These are phyloP conservation scores for Drosophila silvestris DNA, from an alignment of 2,888 invertebrate genomes.

Conservation along the genomic window DNA sequence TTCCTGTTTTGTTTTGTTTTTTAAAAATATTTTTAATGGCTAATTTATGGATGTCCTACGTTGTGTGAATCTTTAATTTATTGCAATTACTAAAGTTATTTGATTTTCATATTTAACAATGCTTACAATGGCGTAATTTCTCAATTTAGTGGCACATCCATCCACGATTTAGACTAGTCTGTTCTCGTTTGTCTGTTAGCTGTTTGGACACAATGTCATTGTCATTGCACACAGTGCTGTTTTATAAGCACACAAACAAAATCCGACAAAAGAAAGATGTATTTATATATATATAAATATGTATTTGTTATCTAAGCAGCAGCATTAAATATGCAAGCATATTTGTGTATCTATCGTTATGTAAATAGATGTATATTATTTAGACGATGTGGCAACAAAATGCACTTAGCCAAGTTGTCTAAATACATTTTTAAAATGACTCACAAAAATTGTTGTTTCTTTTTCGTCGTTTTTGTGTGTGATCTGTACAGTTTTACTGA, in stretches of 20 bases:
- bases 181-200: slow-evolving; percentile 9
- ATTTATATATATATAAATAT: slow-evolving; percentile 5
- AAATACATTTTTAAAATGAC: slow-evolving; percentile 32
- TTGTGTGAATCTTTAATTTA: slow-evolving; percentile 7
- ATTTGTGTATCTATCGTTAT: slow-evolving; percentile 1
- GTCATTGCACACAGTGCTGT: slow-evolving; percentile 42
- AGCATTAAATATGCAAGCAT: slow-evolving; percentile 25
- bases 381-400: slow-evolving; percentile 23
- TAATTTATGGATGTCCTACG: slow-evolving; percentile 38
- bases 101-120: slow-evolving; percentile 17
- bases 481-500: not conserved
- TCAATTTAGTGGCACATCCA: not conserved
- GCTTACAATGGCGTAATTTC: not conserved
- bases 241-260: slow-evolving; percentile 58
- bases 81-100: slow-evolving; percentile 6
- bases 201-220: slow-evolving; percentile 39
- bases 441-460: not conserved
- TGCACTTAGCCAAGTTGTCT: slow-evolving; percentile 45
- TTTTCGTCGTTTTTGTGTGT: slow-evolving; percentile 1
- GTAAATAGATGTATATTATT: not conserved
- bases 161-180: slow-evolving; percentile 7
- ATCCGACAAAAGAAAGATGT: slow-evolving; percentile 44
- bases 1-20: not conserved
- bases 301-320: slow-evolving; percentile 59
- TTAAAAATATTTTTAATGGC: not conserved